phyloP scores from a whole-genome alignment of 2,888 invertebrate species.

The Aporophyla lueneburgensis region DNA sequence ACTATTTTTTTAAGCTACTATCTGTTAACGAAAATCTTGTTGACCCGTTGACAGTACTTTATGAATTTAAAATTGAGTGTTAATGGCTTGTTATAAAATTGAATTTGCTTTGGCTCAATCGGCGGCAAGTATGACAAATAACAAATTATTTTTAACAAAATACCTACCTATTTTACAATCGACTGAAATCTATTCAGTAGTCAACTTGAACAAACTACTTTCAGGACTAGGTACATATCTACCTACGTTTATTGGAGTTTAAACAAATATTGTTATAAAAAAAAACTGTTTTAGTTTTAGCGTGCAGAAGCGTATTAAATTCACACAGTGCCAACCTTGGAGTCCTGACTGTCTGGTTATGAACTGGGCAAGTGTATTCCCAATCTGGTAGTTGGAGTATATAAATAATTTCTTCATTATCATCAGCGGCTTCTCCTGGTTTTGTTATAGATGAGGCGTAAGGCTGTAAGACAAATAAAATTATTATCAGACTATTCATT shows the following conservation, averaged over 20 bases:
- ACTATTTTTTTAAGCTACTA: no score
- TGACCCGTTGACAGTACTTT: no score
- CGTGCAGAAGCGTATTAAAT: neutral
- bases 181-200: no score
- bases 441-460: constrained; percentile 78
- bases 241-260: neutral
- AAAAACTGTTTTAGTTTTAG: neutral
- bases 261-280: neutral
- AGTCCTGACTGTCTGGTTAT: constrained; percentile 81
- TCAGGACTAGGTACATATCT: no score
- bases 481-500: neutral
- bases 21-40: no score
- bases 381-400: constrained; percentile 86
- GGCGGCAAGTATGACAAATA: no score
- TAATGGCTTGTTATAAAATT: no score
- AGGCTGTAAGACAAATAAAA: constrained; percentile 72
- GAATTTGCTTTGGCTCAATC: no score
- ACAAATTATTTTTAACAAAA: no score
- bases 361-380: constrained; percentile 84
- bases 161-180: no score
- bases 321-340: constrained; percentile 76
- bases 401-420: constrained; percentile 86
- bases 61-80: no score
- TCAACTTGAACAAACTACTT: no score
- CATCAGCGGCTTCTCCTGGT: constrained; percentile 75